A percentile compares a stretch with the other conserved stretches of the same genome.
Evolutionary conservation across 2,888 invertebrate species (phyloP).

Genomic region (Erebia epiphron): DNA sequence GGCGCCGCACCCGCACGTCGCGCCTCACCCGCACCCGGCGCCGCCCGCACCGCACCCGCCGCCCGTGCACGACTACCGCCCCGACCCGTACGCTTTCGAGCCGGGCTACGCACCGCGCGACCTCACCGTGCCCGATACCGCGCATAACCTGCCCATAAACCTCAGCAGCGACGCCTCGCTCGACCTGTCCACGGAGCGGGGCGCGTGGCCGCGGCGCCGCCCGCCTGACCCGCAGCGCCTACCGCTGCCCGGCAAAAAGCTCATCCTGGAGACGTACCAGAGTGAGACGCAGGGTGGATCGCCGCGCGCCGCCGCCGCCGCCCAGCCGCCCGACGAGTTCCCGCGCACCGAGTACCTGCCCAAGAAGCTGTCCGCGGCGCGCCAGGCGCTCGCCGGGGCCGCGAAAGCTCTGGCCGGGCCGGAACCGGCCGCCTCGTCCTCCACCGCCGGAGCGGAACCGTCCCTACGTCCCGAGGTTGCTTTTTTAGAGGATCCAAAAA

Average conservation of each 20-base stretch:
- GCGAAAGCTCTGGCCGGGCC: conserved; percentile 32
- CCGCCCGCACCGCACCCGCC: conserved; percentile 48
- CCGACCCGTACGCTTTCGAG: conserved; percentile 66
- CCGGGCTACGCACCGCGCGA: conserved; percentile 60
- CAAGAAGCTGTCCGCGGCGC: conserved; percentile 65
- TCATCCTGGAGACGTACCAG: conserved; percentile 77
- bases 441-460: conserved; percentile 46
- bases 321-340: conserved; percentile 53
- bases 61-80: conserved; percentile 62
- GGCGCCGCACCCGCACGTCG: conserved; percentile 47
- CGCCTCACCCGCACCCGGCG: conserved; percentile 55
- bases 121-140: conserved; percentile 58
- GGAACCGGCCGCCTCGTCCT: conserved; percentile 49
- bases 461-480: conserved; percentile 64
- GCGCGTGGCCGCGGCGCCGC: conserved; percentile 68
- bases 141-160: conserved; percentile 76
- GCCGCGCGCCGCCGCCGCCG: conserved; percentile 51
- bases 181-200: conserved; percentile 70
- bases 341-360: conserved; percentile 73
- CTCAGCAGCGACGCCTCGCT: conserved; percentile 76
- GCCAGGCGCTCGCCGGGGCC: conserved; percentile 43
- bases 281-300: conserved; percentile 66
- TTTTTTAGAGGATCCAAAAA: conserved; percentile 83
- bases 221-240: conserved; percentile 66
- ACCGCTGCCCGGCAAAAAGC: conserved; percentile 76